Evolutionary conservation across 1,140 invertebrate species (phyloP).

Genomic region (Cephus cinctus): DNA sequence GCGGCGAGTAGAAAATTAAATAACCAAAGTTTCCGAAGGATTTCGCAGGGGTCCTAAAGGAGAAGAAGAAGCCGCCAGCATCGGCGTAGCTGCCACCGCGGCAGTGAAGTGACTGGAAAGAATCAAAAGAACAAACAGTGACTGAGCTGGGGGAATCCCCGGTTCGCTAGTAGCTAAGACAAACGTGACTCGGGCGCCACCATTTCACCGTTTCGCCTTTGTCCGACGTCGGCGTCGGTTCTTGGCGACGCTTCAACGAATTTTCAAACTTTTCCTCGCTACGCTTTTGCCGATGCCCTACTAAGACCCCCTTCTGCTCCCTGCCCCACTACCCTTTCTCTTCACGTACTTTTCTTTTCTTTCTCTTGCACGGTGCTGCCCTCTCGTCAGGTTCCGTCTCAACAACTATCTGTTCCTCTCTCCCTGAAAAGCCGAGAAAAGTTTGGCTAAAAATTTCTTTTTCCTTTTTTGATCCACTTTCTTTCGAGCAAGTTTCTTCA

Average conservation of each 20-base stretch:
- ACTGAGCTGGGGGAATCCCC: conserved; percentile 8
- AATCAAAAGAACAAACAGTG: conserved; percentile 42
- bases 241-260: conserved; percentile 43
- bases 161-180: conserved; percentile 35
- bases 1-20: conserved; percentile 32
- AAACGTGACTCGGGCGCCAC: conserved; percentile 38
- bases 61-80: background rate
- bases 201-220: conserved; percentile 33
- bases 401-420: conserved; percentile 3
- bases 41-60: conserved; percentile 22
- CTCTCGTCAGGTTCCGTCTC: conserved; percentile 9
- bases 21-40: conserved; percentile 40
- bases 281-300: too few species aligned
- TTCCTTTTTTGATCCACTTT: conserved; percentile 2
- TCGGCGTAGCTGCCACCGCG: background rate
- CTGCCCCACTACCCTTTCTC: conserved; percentile 7
- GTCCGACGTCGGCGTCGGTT: conserved; percentile 26
- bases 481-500: conserved; percentile 28
- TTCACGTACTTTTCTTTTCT: conserved; percentile 25
- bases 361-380: too few species aligned
- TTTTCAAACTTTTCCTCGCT: conserved; percentile 36
- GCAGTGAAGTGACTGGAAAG: conserved; percentile 33
- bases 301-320: conserved; percentile 21
- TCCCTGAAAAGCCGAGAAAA: background rate
- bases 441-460: conserved; percentile 23